These are phyloP conservation scores for Hirundichthys speculiger DNA, from an alignment of 2,113 vertebrate species.

Conservation along the genomic window DNA sequence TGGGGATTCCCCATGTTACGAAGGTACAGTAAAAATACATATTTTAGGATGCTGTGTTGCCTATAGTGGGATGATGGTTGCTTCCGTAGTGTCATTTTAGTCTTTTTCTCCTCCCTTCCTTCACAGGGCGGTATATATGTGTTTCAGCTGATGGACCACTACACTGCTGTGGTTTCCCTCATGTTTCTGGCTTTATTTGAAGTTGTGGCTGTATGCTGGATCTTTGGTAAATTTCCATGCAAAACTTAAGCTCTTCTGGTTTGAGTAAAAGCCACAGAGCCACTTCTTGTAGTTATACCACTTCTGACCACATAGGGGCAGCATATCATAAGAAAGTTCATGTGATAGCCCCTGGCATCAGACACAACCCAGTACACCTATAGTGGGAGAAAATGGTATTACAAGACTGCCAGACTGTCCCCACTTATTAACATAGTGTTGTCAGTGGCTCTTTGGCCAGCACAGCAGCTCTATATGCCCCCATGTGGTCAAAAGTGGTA, in stretches of 20 bases:
- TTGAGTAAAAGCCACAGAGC: neutral
- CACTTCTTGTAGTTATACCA: no score
- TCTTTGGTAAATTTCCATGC: constrained; percentile 73
- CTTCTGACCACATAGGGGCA: no score
- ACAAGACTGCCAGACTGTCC: no score
- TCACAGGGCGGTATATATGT: constrained; percentile 79
- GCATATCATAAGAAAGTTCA: no score
- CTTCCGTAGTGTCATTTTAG: neutral
- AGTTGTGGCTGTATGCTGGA: constrained; percentile 75
- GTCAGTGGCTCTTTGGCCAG: no score
- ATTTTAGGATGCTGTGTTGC: neutral
- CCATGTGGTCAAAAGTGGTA: no score
- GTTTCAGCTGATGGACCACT: constrained; percentile 83
- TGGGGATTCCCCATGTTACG: constrained; percentile 80
- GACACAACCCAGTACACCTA: no score
- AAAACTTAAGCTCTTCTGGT: neutral
- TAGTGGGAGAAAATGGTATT: no score
- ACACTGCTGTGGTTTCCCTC: constrained; percentile 80
- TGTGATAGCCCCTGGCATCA: no score
- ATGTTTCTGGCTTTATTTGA: constrained; percentile 81
- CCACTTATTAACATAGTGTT: no score
- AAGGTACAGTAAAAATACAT: constrained; percentile 47
- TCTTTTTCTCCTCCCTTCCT: neutral
- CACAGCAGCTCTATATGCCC: no score
- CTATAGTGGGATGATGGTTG: no score